Base-by-base conservation (phyloP, 2,888 invertebrate species). In the Boloria selene region DNA sequence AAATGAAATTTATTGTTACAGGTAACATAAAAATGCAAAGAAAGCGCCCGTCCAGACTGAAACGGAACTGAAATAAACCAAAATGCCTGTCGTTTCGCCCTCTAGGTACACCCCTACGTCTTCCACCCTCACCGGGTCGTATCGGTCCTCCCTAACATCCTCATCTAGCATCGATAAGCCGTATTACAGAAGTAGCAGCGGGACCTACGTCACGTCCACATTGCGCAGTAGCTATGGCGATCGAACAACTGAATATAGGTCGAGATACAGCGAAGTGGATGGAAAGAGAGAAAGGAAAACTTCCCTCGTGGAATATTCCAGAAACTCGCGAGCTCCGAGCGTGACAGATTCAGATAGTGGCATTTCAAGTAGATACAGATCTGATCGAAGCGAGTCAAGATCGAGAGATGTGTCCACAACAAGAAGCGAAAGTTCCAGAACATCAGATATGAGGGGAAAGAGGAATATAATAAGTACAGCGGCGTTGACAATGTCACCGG, bases 51-150 rank as follows among this genome's bases (percentile, higher is more conserved):
- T 85, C 90, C 75, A 86, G 86, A 73, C 79, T 86, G 71, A 90
- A 87, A 85, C 54, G 52, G 22, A 69, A 74, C 64, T 66, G 56
- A 75, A 74, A 66, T 51, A 70, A 56, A 38, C 63, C 80, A 90
- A 77, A 71, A 94, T 94, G 94, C 94, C 94, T 72, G 94, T 94
- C 55, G 90, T 93, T 7, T 93, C 93, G 16, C 94, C 94, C 4
- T 93, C 94, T 38, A 82, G 94, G 49, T 92, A 86, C 73, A 83
- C 79, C 42, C 77, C 87, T 0, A 81, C 87, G 3, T 92, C 93
- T 44, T 86, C 90, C 65, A 81, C 81, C 81, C 78, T 90, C 65
- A 91, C 93, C 42, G 91, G 94, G 22, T 93, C 94, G 0, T 92
- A 86, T 67, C 73, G 92, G 1, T 87, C 92, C 0, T 86, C 88